Evolutionary conservation across 2,797 vertebrate species (phyloP), one percentile per base, ranked within the genome.

Genomic region (Varecia variegata): DNA sequence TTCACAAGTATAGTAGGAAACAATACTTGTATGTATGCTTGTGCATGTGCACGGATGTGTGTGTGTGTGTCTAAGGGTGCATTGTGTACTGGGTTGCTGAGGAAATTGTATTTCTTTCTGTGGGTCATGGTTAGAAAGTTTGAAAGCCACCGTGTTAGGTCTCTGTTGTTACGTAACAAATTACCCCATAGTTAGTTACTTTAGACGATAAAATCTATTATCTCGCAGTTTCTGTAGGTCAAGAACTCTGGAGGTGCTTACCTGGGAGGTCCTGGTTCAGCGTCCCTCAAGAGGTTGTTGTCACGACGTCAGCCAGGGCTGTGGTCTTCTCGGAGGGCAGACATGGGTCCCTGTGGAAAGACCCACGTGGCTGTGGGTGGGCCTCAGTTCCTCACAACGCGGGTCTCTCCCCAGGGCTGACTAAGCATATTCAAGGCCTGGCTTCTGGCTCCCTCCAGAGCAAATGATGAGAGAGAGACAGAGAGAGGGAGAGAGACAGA

Each of bases 291-390:
- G 70, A 52, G 50, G 35, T 40, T 32, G 30, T 45, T 30, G 47
- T 74, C 43, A 38, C 30, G 43, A 21, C 4, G 5, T 35, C 1
- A 45, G 23, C 7, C 1, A 3, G 38, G 30, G 65, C 73, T 30
- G 1, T 1, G 0, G 43, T 82, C 83, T 47, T 21, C 65, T 32
- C 40, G 25, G 58, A 32, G 0, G 0, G 35, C 38, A 27, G 32
- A 68, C 27, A 32, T 18, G 58, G 60, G 30, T 17, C 5, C 47
- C 15, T 6, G 0, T 38, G 20, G 35, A 40, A 27, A n/a, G 35
- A 9, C 25, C 45, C 38, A 0, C 0, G 1, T 52, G 52, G 15
- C 20, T 27, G 15, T 32, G 18, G 5, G 43, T 54, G 38, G 43
- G 30, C 17, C 47, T 54, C 8, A 12, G 9, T 14, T 84, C 50